Evolutionary conservation across 2,113 vertebrate species (phyloP).

Genomic region (Odocoileus hemionus): DNA sequence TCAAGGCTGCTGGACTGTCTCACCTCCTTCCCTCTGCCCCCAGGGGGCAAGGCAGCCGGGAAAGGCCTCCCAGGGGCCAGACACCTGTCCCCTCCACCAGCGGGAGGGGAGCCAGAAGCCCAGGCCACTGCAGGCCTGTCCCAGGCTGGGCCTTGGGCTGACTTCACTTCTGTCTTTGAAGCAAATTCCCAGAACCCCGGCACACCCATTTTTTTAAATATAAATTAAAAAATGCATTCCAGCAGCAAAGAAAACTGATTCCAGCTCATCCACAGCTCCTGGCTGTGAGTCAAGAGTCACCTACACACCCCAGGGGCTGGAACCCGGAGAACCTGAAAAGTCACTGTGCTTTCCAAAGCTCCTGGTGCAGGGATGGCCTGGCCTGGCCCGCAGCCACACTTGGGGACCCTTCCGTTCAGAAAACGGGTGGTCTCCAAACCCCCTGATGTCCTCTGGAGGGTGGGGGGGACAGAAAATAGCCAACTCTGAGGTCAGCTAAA

Average conservation of each 20-base stretch:
- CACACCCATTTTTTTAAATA: slow-evolving; percentile 47
- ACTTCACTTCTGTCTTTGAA: slow-evolving; percentile 5
- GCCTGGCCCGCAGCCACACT: fast-evolving
- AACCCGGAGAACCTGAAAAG: neutral
- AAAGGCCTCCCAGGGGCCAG: neutral
- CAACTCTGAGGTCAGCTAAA: too few relatives aligned
- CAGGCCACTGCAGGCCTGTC: neutral
- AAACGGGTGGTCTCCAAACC: neutral
- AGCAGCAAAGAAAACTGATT: neutral
- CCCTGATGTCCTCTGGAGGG: fast-evolving
- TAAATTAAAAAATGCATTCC: slow-evolving; percentile 42
- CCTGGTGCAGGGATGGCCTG: fast-evolving
- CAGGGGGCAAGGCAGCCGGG: neutral
- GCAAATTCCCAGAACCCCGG: slow-evolving; percentile 54
- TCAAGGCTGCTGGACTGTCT: neutral
- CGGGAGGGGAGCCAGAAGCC: neutral
- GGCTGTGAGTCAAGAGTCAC: neutral
- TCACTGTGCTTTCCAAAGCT: fast-evolving
- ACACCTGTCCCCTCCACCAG: neutral
- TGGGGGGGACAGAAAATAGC: neutral
- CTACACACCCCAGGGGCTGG: fast-evolving
- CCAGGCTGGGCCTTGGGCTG: neutral
- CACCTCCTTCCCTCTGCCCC: neutral
- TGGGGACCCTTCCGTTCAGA: fast-evolving
- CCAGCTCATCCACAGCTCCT: neutral